Conservation (phyloP, 2,113 vertebrate species). For the Cynopterus brachyotis region DNA sequence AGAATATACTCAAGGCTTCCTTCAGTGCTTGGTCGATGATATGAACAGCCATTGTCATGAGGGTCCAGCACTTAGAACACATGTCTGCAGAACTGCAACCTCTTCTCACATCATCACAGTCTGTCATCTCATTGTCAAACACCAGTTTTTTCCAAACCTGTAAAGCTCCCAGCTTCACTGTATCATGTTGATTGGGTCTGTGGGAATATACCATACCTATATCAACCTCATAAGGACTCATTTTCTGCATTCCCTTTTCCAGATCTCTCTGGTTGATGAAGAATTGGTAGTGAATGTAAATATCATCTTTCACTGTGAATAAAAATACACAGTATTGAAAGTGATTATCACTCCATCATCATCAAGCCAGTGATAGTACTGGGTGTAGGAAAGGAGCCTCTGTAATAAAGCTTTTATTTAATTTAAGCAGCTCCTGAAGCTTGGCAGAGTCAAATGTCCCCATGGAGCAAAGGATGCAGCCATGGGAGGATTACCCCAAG, state of each 20-base stretch:
- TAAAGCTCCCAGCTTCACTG: slow-evolving; percentile 93
- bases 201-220: slow-evolving; percentile 96
- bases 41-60: slow-evolving; percentile 94
- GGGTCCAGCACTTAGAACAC: slow-evolving; percentile 95
- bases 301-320: slow-evolving; percentile 96
- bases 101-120: slow-evolving; percentile 95
- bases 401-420: slow-evolving; percentile 88
- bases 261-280: slow-evolving; percentile 92
- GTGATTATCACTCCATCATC: slow-evolving; percentile 87
- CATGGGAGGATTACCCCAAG: not conserved
- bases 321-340: slow-evolving; percentile 97
- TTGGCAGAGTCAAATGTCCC: slow-evolving; percentile 85
- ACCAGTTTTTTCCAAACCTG: slow-evolving; percentile 96
- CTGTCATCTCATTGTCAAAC: slow-evolving; percentile 98
- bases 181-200: slow-evolving; percentile 93
- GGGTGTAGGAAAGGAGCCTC: slow-evolving; percentile 91
- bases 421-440: slow-evolving; percentile 86
- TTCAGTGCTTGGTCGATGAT: slow-evolving; percentile 92
- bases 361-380: slow-evolving; percentile 93
- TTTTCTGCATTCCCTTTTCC: slow-evolving; percentile 96
- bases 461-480: not conserved
- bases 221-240: slow-evolving; percentile 96
- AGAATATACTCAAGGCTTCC: slow-evolving; percentile 97
- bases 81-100: slow-evolving; percentile 97
- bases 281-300: slow-evolving; percentile 96